Evolutionary conservation across 2,113 vertebrate species (phyloP), one percentile per base, ranked within the genome.

Genomic region (Ceyx margarethae): DNA sequence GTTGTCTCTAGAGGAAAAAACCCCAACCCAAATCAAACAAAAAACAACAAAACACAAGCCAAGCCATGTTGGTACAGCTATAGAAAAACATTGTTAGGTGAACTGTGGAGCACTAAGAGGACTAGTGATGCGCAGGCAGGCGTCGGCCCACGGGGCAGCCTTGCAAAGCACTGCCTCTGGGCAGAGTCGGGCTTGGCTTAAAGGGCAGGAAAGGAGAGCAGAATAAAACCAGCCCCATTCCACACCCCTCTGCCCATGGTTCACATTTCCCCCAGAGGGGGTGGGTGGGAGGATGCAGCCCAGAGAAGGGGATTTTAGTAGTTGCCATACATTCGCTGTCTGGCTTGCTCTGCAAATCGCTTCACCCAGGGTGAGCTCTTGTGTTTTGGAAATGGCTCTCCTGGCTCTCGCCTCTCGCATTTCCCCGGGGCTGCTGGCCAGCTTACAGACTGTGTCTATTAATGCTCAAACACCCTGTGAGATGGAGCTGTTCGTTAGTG

Each of bases 71-170:
- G 64, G 81, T 69, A 25, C 71, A 87, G 78, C 18, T 14, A 2
- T 64, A 17, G 18, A 18, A 76, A 79, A 82, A 40, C 7, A 6
- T 5, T 9, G 3, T 56, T 56, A 17, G 62, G 26, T 2, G 3
- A 54, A 74, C 20, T 18, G 62, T 50, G 9, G 13, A 10, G 65
- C 1, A 4, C 53, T 45, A 56, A 10, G 1, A 28, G 68, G 46
- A 43, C 2, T 1, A 1, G 1, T 6, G 65, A n/a, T 56, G 53
- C 2, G 0, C 42, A 23, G 46, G 19, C 16, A 6, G 2, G 0
- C 0, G 1, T 13, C 84, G 31, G 53, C 35, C 31, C 1, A 0
- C 4, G 2, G 56, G 13, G 10, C 74, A 67, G 56, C 2, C 0
- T 62, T 62, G 61, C 64, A 16, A 28, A 66, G 68, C 5, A 1